Evolutionary conservation across 2,888 invertebrate genomes (phyloP), one percentile per base, ranked within the genome.

Genomic region (Caenorhabditis auriculariae): DNA sequence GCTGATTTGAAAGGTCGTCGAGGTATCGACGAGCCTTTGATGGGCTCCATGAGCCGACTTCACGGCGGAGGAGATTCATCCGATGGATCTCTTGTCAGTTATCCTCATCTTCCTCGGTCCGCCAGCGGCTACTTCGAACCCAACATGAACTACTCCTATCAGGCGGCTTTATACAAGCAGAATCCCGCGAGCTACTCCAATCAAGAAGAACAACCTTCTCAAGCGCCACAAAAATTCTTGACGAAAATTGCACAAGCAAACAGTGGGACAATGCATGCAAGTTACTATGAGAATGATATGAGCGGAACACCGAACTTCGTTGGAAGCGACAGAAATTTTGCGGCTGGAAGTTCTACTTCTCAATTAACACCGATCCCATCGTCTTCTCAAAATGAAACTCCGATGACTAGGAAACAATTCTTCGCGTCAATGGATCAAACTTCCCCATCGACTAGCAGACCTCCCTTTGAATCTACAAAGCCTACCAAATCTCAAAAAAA

Each of bases 111-210:
- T 7, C 75, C 75, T 1, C 46, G 75, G 28, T 67, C 67, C 23
- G 75, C 75, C 15, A 69, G 69, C 41, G 75, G 75, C 21, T 75
- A 75, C 42, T 64, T 73, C 24, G 75, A 75, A 12, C 54, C 53
- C 5, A 44, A 60, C 21, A 66, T 66, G 59, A 54, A 57, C 17
- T 46, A 57, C 17, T 65, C 64, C 4, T 70, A 70, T 41, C 62
- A 65, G n/a, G 55, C 64, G 39, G 69, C 69, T 1, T 37, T 59
- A 42, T 59, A 59, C 19, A 56, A 53, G 5, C 39, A 48, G 15
- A 57, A 54, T 24, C 51, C 48, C 9, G 51, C 50, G 17, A 42
- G 39, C 2, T 32, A 42, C 37, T 54, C 41, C 17, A 19, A 60
- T 29, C 59, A 54, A 9, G 50, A 60, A 21, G 46, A 57, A 29